Evolutionary conservation across 2,888 invertebrate genomes (phyloP).

Genomic region (Cantharis rustica): DNA sequence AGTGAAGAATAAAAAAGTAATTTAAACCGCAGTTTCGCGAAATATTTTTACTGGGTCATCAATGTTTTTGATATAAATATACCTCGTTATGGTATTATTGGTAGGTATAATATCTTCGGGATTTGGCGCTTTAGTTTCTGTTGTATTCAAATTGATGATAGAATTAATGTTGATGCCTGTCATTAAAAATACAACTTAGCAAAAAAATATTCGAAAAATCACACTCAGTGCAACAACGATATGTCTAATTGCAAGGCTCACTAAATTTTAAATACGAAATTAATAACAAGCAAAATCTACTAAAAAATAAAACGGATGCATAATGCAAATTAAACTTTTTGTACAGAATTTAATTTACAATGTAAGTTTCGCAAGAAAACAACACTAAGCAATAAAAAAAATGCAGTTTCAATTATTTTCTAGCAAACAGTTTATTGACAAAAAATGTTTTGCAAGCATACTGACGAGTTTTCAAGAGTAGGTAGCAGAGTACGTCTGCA

Average conservation of each 20-base stretch:
- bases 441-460: background rate
- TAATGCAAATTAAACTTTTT: conserved; percentile 16
- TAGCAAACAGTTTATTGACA: background rate
- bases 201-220: conserved; percentile 12
- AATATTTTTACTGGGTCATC: conserved; percentile 55
- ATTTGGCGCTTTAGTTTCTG: conserved; percentile 45
- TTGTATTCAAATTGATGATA: conserved; percentile 41
- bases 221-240: conserved; percentile 14
- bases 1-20: background rate
- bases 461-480: background rate
- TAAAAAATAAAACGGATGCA: conserved; percentile 3
- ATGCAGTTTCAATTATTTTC: background rate
- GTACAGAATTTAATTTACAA: background rate
- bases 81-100: conserved; percentile 42
- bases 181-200: conserved; percentile 24
- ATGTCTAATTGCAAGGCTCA: conserved; percentile 6
- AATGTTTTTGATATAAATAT: conserved; percentile 54
- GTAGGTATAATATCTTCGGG: conserved; percentile 46
- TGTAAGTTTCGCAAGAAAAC: background rate
- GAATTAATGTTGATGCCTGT: conserved; percentile 44
- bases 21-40: conserved; percentile 55
- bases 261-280: conserved; percentile 22
- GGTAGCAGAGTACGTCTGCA: too few relatives aligned
- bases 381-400: background rate
- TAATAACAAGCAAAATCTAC: conserved; percentile 12